Base-by-base conservation (phyloP, 2,888 invertebrate genomes). In the Temnothorax ravouxi region DNA sequence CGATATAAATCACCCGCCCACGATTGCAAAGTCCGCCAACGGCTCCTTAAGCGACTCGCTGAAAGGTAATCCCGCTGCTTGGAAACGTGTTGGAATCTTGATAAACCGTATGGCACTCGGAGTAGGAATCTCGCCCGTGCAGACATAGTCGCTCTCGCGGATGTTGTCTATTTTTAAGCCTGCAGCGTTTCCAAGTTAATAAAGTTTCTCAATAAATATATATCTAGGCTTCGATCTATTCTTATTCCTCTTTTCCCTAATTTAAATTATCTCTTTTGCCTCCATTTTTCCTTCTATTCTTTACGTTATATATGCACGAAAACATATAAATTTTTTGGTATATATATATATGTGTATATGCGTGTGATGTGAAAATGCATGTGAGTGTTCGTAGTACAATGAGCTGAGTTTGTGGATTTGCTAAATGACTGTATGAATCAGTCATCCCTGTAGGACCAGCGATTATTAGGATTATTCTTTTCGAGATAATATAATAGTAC, bases 1-100 rank as follows among this genome's bases (percentile, higher is more conserved):
- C 41, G 62, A 88, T 87, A 80, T 81, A 67, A 67, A 83, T 84
- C 84, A 88, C 74, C 77, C 61, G 18, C 71, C 75, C 47, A 72
- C 61, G 72, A 80, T 72, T 50, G 25, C 64, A 59, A 71, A 29
- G 29, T 52, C 29, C 62, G 38, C 71, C 52, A 64, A 61, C 69
- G 44, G 56, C 59, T 80, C 59, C 61, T 54, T 59, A 54, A 82
- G 76, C 72, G 77, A 67, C 80, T 87, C 84, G 87, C 47, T 80
- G 87, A 83, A 88, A 88, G 88, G 76, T 83, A 88, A 86, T 89
- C 81, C 84, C 50, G 79, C 84, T 77, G 85, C 74, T 67, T 80
- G 83, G 62, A 87, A 86, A 88, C 88, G 89, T 86, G 88, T 83
- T 86, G 88, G 87, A 87, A 89, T 88, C 89, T 87, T 88, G 87